Conservation (phyloP, 2,888 invertebrate species). For the Drosophila acutilabella region DNA sequence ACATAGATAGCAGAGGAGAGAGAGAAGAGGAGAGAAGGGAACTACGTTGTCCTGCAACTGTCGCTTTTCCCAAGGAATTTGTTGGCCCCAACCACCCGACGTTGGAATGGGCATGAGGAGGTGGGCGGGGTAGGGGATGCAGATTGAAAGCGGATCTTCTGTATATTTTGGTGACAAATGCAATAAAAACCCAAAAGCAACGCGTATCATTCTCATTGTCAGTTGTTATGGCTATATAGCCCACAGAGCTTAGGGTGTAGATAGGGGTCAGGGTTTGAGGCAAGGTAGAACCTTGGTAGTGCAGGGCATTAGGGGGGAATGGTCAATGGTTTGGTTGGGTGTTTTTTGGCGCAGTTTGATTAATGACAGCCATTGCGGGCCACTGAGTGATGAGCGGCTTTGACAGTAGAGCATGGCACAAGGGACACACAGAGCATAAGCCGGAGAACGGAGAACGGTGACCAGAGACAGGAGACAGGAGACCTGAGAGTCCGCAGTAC, state of each 20-base stretch:
- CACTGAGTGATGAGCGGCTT: slow-evolving; percentile 64
- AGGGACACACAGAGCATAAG: slow-evolving; percentile 5
- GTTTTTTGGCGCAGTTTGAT: slow-evolving; percentile 71
- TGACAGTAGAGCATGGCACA: slow-evolving; percentile 49
- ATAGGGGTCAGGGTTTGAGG: not conserved
- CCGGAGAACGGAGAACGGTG: not conserved
- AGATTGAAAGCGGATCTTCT: slow-evolving; percentile 39
- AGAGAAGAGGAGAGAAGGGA: not conserved
- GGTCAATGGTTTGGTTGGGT: slow-evolving; percentile 41
- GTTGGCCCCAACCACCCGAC: not conserved
- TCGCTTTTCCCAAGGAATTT: slow-evolving; percentile 41
- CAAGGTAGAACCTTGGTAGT: not conserved
- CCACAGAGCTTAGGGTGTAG: not conserved
- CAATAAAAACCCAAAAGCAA: slow-evolving; percentile 69
- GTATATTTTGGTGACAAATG: slow-evolving; percentile 66
- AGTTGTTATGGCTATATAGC: slow-evolving; percentile 18
- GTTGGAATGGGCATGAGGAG: no score
- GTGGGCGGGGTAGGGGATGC: not conserved
- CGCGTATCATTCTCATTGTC: slow-evolving; percentile 56
- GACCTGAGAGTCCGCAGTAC: no score
- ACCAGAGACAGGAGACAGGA: no score
- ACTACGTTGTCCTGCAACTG: slow-evolving; percentile 37
- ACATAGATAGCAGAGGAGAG: slow-evolving; percentile 13
- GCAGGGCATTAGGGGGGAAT: not conserved
- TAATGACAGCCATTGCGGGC: slow-evolving; percentile 69